These are phyloP conservation scores for Sebastes miniatus DNA, from an alignment of 2,797 vertebrate species.

Conservation along the genomic window DNA sequence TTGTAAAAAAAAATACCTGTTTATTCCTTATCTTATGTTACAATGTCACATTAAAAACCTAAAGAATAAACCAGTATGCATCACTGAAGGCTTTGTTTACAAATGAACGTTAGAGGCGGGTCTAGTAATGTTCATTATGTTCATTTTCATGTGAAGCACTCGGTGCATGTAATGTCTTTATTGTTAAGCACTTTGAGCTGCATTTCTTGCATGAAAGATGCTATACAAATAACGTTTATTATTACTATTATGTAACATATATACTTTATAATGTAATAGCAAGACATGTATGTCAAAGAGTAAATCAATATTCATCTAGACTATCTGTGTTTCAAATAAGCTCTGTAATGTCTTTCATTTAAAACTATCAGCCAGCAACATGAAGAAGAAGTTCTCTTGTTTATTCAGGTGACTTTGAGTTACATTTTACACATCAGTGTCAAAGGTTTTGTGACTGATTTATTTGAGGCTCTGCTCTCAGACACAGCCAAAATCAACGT, in stretches of 20 bases:
- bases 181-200: too few relatives aligned
- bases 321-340: too few relatives aligned
- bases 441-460: neutral
- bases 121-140: neutral
- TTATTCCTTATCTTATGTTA: neutral
- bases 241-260: too few relatives aligned
- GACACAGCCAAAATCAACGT: neutral
- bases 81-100: slow-evolving; percentile 40
- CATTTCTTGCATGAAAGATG: too few relatives aligned
- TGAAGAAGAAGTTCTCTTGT: neutral
- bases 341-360: neutral
- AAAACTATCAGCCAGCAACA: neutral
- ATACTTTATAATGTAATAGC: too few relatives aligned
- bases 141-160: too few relatives aligned
- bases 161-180: too few relatives aligned
- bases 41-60: neutral
- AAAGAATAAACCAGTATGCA: neutral
- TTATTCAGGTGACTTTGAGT: neutral
- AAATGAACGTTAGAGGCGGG: slow-evolving; percentile 30
- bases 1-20: neutral
- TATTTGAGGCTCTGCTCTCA: neutral
- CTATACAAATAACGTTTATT: too few relatives aligned
- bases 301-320: too few relatives aligned
- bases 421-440: neutral
- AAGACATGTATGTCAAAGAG: too few relatives aligned